phyloP scores from a whole-genome alignment of 2,888 invertebrate species.

The Polylopha cassiicola region DNA sequence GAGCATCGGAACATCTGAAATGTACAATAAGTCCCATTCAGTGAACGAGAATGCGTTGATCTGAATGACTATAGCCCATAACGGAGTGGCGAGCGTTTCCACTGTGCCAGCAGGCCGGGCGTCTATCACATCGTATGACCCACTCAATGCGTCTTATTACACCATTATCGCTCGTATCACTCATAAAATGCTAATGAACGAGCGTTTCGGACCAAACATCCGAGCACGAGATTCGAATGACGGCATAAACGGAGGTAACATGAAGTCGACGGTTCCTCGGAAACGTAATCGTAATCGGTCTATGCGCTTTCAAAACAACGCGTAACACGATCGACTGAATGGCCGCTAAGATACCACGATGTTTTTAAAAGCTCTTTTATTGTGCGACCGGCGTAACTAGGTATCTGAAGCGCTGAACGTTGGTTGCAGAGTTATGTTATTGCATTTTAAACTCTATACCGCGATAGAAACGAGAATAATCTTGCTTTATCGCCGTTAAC shows the following conservation, averaged over 20 bases:
- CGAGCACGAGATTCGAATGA: conserved; percentile 75
- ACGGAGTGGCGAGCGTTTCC: conserved; percentile 57
- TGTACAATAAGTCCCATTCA: conserved; percentile 52
- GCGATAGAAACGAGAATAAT: conserved; percentile 15
- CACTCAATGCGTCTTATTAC: conserved; percentile 74
- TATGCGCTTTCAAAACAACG: conserved; percentile 73
- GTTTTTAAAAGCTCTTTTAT: conserved; percentile 75
- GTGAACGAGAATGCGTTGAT: conserved; percentile 56
- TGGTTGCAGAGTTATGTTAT: conserved; percentile 17
- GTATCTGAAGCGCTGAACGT: too few species aligned
- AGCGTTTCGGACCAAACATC: conserved; percentile 74
- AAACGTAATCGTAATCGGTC: conserved; percentile 69
- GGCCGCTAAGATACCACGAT: conserved; percentile 60
- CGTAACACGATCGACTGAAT: conserved; percentile 66
- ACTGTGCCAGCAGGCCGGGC: conserved; percentile 54
- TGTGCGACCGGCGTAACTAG: conserved; percentile 46
- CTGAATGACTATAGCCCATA: conserved; percentile 58
- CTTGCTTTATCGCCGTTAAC: conserved; percentile 28
- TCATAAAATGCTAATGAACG: conserved; percentile 77
- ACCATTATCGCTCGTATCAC: conserved; percentile 75
- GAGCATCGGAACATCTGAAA: conserved; percentile 45
- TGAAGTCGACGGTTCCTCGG: conserved; percentile 73
- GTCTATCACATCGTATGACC: conserved; percentile 70
- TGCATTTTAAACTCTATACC: conserved; percentile 23
- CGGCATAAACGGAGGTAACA: conserved; percentile 70